Evolutionary conservation across 2,888 invertebrate genomes (phyloP), one percentile per base, ranked within the genome.

Genomic region (Embidobia sp.): DNA sequence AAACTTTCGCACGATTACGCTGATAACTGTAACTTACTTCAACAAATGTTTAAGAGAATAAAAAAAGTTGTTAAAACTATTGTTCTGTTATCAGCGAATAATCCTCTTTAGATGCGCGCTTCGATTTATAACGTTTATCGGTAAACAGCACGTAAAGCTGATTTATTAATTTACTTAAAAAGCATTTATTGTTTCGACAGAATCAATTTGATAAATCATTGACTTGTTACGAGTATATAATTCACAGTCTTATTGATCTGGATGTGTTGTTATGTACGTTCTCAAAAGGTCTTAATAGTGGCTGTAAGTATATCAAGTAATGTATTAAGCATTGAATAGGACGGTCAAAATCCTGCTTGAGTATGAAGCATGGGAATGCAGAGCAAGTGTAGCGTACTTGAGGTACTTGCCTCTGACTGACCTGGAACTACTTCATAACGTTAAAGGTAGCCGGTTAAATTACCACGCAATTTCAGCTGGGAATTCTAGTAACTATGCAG

Each of bases 321-420:
- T 35, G 29, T 44, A 75, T 69, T 55, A 51, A 69, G 75, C 48
- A 69, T 67, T 53, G 75, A 69, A 67, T 66, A 67, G 48, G 31
- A 40, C n/a, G 63, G 75, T 69, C 63, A 63, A 75, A 75, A 69
- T 75, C 75, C 55, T 75, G 75, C 69, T 63, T 40, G 75, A 75
- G 67, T 49, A 69, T 46, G 53, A 27, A 69, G 33, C 46, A 48
- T 19, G 55, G 49, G 55, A 75, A 75, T 69, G 75, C 63, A 27
- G 63, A 67, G 42, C 63, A 57, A 63, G 57, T n/a, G n/a, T 76
- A 69, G 55, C 29, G 27, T 51, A 64, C 63, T 69, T 51, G 40
- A 64, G 63, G 49, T 16, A 49, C 61, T 69, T 55, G 35, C 63
- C 63, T 55, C 51, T 49, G 27, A 64, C 33, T 76, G 69, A 76